These are phyloP conservation scores for Eucidaris tribuloides DNA, from an alignment of 35 echinoderm and acorn worm species.

Conservation along the genomic window DNA sequence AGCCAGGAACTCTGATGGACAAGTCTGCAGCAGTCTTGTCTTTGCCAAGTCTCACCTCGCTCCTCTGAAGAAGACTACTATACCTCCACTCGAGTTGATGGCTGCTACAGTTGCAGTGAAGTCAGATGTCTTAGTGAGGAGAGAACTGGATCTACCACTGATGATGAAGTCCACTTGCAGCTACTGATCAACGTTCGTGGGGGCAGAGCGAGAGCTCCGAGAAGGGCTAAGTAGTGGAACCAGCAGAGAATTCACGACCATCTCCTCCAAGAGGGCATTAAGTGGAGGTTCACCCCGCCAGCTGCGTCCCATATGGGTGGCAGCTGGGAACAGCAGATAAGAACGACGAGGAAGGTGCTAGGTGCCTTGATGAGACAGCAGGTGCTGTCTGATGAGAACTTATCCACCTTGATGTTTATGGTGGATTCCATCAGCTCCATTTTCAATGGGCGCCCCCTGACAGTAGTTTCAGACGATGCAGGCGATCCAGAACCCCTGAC, in stretches of 20 bases:
- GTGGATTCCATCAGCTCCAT: constrained; percentile 31
- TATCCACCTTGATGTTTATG: constrained; percentile 37
- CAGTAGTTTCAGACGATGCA: no score
- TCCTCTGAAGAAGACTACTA: constrained; percentile 28
- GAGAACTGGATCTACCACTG: background rate
- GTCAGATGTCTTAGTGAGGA: background rate
- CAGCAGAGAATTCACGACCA: background rate
- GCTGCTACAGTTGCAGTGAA: constrained; percentile 34
- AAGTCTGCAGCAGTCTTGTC: constrained; percentile 28
- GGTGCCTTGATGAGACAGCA: constrained; percentile 28
- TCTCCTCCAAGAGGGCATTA: background rate
- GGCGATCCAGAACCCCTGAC: constrained; percentile 24
- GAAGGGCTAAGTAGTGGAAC: constrained; percentile 17
- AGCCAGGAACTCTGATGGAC: constrained; percentile 6
- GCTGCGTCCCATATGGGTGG: constrained; percentile 24
- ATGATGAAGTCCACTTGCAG: background rate
- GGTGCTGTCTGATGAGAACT: constrained; percentile 34
- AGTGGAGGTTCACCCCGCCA: constrained; percentile 52
- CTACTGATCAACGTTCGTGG: constrained; percentile 41
- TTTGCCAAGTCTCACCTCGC: constrained; percentile 38
- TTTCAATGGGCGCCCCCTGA: no score
- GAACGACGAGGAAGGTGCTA: constrained; percentile 28
- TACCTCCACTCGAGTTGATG: constrained; percentile 30
- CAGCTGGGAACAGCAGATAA: constrained; percentile 43
- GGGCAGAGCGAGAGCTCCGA: background rate